A percentile compares a stretch with the other conserved stretches of the same genome.
These are phyloP conservation scores for Drosophila neoperkinsi DNA, from an alignment of 2,888 invertebrate species.

Conservation along the genomic window DNA sequence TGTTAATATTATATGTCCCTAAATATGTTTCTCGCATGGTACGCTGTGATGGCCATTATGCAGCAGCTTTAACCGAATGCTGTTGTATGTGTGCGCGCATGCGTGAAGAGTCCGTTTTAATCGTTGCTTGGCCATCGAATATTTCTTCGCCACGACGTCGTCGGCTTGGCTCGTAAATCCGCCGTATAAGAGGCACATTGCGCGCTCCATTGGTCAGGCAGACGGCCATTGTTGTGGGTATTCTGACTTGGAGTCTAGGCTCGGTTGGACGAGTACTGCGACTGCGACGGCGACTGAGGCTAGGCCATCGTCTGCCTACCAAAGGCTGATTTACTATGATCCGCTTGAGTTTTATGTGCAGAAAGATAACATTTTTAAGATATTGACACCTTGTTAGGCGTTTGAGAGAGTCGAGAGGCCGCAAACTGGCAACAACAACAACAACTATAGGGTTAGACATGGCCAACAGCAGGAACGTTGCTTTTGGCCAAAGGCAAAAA, in stretches of 20 bases:
- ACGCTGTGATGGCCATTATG: conserved; percentile 39
- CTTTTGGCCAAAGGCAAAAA: conserved; percentile 14
- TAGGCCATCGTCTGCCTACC: conserved; percentile 62
- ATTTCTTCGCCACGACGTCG: conserved; percentile 78
- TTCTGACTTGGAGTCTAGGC: conserved; percentile 12
- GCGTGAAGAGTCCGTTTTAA: conserved; percentile 83
- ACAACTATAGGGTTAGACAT: conserved; percentile 27
- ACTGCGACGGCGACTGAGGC: conserved; percentile 15
- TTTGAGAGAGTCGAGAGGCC: conserved; percentile 61
- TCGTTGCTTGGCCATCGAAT: conserved; percentile 80
- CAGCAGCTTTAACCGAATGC: conserved; percentile 20
- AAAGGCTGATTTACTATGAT: conserved; percentile 83
- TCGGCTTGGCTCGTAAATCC: conserved; percentile 76
- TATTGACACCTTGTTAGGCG: conserved; percentile 84
- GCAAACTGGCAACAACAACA: conserved; percentile 37
- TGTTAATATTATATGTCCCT: not conserved
- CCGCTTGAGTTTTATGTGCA: conserved; percentile 83
- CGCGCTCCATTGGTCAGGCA: conserved; percentile 72
- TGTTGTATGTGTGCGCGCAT: conserved; percentile 69
- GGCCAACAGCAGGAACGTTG: conserved; percentile 36
- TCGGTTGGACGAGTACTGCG: conserved; percentile 6
- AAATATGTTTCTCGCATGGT: conserved; percentile 33
- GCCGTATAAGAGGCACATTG: conserved; percentile 77
- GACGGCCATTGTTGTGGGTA: conserved; percentile 68
- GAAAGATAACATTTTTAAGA: conserved; percentile 82